phyloP scores from a whole-genome alignment of 2,113 vertebrate genomes.

The Microcebus tavaratra region DNA sequence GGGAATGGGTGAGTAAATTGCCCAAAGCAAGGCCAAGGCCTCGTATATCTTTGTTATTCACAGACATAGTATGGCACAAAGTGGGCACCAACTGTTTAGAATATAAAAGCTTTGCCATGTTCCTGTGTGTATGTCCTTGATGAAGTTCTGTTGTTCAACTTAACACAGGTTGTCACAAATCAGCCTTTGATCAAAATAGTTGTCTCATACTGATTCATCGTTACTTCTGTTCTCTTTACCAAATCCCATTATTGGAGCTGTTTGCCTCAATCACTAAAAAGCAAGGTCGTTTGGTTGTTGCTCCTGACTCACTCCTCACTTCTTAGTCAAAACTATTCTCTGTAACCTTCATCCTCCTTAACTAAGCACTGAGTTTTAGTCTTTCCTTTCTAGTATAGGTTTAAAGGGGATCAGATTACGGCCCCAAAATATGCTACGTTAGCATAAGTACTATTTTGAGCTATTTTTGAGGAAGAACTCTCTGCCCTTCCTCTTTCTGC shows the following conservation, averaged over 20 bases:
- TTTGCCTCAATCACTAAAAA: background rate
- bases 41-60: background rate
- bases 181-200: background rate
- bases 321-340: background rate
- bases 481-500: background rate
- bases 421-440: background rate
- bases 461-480: background rate
- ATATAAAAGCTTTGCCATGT: background rate
- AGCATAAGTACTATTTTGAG: background rate
- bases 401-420: background rate
- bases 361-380: background rate
- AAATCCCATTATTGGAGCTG: background rate
- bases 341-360: background rate
- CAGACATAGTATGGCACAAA: background rate
- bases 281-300: background rate
- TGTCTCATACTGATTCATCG: background rate
- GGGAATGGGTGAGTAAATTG: background rate
- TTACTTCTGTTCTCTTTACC: background rate
- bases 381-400: background rate
- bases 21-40: background rate
- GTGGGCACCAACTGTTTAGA: background rate
- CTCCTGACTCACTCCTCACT: background rate
- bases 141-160: background rate
- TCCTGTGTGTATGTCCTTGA: background rate
- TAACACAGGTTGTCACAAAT: background rate